Conservation (phyloP, 1,140 invertebrate genomes). For the Aleiodes sp. region DNA sequence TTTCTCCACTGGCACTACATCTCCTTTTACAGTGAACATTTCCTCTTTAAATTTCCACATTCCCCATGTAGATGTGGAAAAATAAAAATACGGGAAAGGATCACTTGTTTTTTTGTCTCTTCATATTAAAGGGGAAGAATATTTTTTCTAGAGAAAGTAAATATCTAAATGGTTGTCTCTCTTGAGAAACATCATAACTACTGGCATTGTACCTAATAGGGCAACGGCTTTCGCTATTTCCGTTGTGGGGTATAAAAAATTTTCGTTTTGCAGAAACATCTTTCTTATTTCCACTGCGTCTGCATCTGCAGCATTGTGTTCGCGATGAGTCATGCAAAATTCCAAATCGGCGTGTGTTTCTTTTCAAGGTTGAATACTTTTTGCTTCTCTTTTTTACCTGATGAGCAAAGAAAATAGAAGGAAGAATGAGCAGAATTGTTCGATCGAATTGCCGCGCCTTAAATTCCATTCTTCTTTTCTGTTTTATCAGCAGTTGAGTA, state of each 20-base stretch:
- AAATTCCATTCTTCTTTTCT: neutral
- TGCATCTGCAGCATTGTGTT: neutral
- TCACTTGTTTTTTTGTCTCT: neutral
- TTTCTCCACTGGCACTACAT: too few species aligned
- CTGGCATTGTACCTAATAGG: constrained; percentile 2
- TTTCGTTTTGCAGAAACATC: neutral
- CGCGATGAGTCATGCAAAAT: neutral
- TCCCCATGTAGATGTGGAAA: neutral
- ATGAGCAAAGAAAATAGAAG: neutral
- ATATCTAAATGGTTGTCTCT: too few species aligned
- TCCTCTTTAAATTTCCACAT: neutral
- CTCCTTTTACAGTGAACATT: neutral
- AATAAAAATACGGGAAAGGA: constrained; percentile 1
- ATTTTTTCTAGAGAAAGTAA: constrained; percentile 14
- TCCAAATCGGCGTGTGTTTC: neutral
- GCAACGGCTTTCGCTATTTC: constrained; percentile 9
- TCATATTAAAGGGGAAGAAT: neutral
- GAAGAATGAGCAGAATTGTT: neutral
- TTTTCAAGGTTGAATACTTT: neutral
- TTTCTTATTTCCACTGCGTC: neutral
- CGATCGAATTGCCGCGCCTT: neutral
- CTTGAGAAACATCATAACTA: neutral
- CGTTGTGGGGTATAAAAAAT: neutral
- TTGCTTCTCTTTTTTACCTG: constrained; percentile 15
- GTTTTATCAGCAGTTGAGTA: neutral